Evolutionary conservation across 1,140 invertebrate species (phyloP).

Genomic region (Araneus ventricosus): DNA sequence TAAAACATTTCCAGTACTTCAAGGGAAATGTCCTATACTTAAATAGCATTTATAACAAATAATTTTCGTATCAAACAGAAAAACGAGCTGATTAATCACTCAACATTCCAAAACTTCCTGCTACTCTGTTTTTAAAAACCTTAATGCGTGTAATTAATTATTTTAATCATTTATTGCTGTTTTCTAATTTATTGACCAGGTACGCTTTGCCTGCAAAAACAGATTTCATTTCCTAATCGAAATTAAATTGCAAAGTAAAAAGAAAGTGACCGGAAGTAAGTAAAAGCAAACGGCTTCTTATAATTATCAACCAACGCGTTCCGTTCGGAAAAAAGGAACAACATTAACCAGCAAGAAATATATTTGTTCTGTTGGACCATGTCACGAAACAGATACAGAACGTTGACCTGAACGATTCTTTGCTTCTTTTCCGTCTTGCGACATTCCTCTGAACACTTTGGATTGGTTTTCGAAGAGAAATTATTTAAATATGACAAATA

Average conservation of each 20-base stretch:
- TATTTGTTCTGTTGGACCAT: background rate
- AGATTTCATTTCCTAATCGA: background rate
- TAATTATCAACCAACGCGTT: background rate
- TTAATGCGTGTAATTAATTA: background rate
- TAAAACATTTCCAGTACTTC: no score
- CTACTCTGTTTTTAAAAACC: background rate
- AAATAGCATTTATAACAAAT: no score
- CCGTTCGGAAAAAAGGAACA: background rate
- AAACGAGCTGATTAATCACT: no score
- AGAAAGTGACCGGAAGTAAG: background rate
- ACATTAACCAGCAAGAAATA: background rate
- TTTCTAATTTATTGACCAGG: background rate
- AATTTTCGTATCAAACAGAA: no score
- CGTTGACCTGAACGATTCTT: background rate
- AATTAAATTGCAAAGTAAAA: background rate
- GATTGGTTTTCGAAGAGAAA: background rate
- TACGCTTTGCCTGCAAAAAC: background rate
- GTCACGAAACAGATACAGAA: constrained; percentile 8
- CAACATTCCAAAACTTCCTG: no score
- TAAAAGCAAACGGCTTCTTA: background rate
- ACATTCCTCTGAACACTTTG: background rate
- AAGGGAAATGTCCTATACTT: no score
- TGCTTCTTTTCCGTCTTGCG: background rate
- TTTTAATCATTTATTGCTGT: background rate
- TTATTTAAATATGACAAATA: background rate